phyloP scores from a whole-genome alignment of 2,888 invertebrate genomes.

The Limnephilus auricula region DNA sequence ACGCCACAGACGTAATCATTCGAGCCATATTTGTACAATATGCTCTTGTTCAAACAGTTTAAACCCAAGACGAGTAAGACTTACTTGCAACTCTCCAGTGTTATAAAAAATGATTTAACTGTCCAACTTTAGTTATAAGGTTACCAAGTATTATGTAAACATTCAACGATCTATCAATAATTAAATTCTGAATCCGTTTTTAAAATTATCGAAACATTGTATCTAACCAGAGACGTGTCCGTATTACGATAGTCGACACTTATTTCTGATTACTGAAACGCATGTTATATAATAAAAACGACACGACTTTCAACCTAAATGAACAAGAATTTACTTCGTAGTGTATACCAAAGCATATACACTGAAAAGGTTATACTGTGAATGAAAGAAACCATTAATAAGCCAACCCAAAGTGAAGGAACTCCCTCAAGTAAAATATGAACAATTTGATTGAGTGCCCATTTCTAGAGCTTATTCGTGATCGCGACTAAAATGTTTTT shows the following conservation, averaged over 20 bases:
- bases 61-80: background rate
- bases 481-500: background rate
- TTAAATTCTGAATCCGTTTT: background rate
- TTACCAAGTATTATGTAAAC: background rate
- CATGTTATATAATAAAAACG: background rate
- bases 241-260: background rate
- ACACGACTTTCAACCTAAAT: too few species aligned
- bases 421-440: background rate
- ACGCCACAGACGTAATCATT: slow-evolving; percentile 22
- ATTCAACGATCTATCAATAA: background rate
- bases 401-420: background rate
- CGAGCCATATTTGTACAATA: slow-evolving; percentile 13
- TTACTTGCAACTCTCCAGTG: background rate
- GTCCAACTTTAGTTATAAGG: background rate
- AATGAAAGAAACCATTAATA: too few species aligned
- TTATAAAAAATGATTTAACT: background rate
- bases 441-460: background rate
- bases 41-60: slow-evolving; percentile 30
- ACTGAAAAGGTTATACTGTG: background rate
- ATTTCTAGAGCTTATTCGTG: background rate
- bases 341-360: background rate
- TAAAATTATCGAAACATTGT: background rate
- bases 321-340: background rate
- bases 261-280: background rate
- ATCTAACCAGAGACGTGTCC: background rate